phyloP scores from a whole-genome alignment of 1,140 invertebrate genomes.

The Agrypnia vestita region DNA sequence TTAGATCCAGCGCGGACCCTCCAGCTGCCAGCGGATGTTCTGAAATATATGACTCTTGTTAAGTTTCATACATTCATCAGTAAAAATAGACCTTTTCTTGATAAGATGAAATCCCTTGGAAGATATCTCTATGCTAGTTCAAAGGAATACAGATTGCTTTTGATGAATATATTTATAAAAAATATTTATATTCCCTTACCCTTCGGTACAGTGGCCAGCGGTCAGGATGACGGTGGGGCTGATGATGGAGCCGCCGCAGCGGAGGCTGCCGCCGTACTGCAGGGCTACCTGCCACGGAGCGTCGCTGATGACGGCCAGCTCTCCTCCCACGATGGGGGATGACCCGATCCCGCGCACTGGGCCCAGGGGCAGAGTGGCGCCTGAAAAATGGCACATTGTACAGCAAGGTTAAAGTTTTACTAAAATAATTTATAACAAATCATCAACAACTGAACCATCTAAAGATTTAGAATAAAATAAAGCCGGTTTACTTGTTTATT shows the following conservation, averaged over 20 bases:
- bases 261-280: conserved; percentile 54
- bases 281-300: conserved; percentile 72
- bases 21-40: conserved; percentile 44
- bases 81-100: neutral
- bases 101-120: neutral
- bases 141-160: neutral
- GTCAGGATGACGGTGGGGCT: conserved; percentile 69
- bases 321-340: conserved; percentile 66
- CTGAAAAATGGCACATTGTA: too few relatives aligned
- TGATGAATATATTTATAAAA: too few relatives aligned
- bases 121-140: neutral
- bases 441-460: too few relatives aligned
- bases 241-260: conserved; percentile 75
- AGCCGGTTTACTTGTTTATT: too few relatives aligned
- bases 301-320: conserved; percentile 67
- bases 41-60: too few relatives aligned
- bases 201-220: conserved; percentile 74
- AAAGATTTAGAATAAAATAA: too few relatives aligned
- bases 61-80: neutral
- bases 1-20: conserved; percentile 54
- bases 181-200: conserved; percentile 13
- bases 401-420: too few relatives aligned
- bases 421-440: too few relatives aligned
- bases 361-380: neutral
- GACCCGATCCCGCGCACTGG: neutral